These are phyloP conservation scores for Ctenopoma kingsleyae DNA, from an alignment of 2,797 vertebrate species.

Conservation along the genomic window DNA sequence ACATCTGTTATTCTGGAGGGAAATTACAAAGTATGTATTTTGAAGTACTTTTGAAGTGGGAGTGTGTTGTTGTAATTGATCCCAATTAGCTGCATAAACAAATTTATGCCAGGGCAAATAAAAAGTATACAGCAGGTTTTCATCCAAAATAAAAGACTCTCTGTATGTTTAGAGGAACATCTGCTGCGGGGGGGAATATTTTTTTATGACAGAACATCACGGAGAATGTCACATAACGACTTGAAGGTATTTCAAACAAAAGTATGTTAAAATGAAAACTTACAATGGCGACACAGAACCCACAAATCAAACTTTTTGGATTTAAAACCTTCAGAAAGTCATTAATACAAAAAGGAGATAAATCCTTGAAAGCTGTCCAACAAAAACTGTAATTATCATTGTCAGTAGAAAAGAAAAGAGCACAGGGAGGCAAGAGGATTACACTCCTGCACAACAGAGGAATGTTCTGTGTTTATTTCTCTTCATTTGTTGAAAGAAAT, in stretches of 20 bases:
- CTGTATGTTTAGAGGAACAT: conserved; percentile 30
- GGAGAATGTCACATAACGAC: conserved; percentile 67
- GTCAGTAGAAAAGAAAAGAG: conserved; percentile 86
- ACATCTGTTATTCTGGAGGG: conserved; percentile 9
- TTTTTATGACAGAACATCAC: conserved; percentile 53
- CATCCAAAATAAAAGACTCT: conserved; percentile 27
- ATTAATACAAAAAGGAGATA: conserved; percentile 87
- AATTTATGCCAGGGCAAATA: conserved; percentile 38
- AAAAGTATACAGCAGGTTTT: conserved; percentile 27
- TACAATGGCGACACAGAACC: conserved; percentile 80
- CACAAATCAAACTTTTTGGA: conserved; percentile 87
- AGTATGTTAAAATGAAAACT: conserved; percentile 84
- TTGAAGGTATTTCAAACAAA: conserved; percentile 81
- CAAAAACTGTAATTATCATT: conserved; percentile 88
- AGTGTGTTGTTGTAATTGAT: conserved; percentile 36
- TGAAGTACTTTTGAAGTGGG: conserved; percentile 24
- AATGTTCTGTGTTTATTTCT: conserved; percentile 86
- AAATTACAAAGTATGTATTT: conserved; percentile 34
- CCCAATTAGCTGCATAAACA: conserved; percentile 45
- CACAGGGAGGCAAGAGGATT: conserved; percentile 85
- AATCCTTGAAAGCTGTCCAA: conserved; percentile 87
- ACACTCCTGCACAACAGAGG: conserved; percentile 83
- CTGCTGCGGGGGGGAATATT: conserved; percentile 34
- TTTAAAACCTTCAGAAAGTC: conserved; percentile 86
- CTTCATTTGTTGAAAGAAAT: conserved; percentile 84